phyloP scores from a whole-genome alignment of 2,113 vertebrate genomes.

The Chaetodon auriga region DNA sequence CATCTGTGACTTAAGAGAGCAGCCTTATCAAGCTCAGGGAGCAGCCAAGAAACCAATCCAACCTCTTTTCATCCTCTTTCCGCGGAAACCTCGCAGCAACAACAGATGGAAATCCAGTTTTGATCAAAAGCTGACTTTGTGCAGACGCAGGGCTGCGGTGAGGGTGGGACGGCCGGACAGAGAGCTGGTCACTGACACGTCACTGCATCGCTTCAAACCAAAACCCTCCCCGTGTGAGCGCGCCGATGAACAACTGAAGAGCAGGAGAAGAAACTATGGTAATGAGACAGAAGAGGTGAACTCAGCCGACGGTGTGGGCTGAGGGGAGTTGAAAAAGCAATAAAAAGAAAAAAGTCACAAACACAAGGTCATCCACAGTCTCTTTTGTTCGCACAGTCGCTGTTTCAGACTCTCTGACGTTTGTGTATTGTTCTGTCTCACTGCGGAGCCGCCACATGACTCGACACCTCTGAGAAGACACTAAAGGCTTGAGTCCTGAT shows the following conservation, averaged over 20 bases:
- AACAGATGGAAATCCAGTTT: too few relatives aligned
- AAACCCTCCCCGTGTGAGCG: not conserved
- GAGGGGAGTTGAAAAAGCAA: constrained; percentile 17
- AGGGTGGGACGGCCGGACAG: constrained; percentile 2
- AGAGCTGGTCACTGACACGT: constrained; percentile 2
- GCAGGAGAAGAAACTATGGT: constrained; percentile 2
- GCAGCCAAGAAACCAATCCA: not conserved
- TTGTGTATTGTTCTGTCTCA: constrained; percentile 46
- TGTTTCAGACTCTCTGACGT: constrained; percentile 31
- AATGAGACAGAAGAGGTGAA: constrained; percentile 17
- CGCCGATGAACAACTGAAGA: constrained; percentile 3
- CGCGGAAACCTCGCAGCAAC: constrained; percentile 4
- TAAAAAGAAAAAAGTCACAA: not conserved
- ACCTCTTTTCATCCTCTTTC: not conserved
- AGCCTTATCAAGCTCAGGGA: constrained; percentile 3
- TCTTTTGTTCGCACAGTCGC: constrained; percentile 40
- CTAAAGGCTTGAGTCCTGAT: constrained; percentile 80
- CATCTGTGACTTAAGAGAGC: not conserved
- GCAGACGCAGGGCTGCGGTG: constrained; percentile 4
- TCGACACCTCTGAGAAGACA: constrained; percentile 77
- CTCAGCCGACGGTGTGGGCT: constrained; percentile 17
- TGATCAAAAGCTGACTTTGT: not conserved
- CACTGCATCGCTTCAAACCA: constrained; percentile 2
- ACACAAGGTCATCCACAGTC: constrained; percentile 44
- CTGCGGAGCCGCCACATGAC: constrained; percentile 30